A percentile compares a stretch with the other conserved stretches of the same genome.
phyloP scores from a whole-genome alignment of 53 echinoderm and acorn worm genomes.

The Arbacia lixula region DNA sequence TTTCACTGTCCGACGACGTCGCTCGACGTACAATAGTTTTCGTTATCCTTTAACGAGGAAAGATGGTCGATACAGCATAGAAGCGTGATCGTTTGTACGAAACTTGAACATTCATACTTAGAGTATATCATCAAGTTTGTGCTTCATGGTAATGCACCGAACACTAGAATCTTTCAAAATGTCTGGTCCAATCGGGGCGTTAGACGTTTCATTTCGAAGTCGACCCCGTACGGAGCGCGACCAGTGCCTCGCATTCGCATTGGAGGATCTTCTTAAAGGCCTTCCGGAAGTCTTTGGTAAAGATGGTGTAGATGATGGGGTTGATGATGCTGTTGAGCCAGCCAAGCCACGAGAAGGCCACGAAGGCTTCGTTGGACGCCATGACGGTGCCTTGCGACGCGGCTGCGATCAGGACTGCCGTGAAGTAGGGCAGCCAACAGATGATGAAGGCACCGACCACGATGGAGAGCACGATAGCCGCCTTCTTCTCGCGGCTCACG shows the following conservation, averaged over 20 bases:
- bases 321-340: slow-evolving; percentile 50
- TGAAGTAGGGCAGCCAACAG: slow-evolving; percentile 52
- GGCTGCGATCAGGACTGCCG: neutral
- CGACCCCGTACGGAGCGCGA: neutral
- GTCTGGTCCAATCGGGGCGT: too few relatives aligned
- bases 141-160: too few relatives aligned
- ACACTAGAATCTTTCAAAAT: too few relatives aligned
- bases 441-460: slow-evolving; percentile 43
- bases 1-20: too few relatives aligned
- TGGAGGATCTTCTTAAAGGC: slow-evolving; percentile 25
- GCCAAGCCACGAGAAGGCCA: slow-evolving; percentile 40
- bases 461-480: slow-evolving; percentile 35
- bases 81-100: too few relatives aligned
- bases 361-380: neutral
- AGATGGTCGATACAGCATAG: too few relatives aligned
- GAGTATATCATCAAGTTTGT: too few relatives aligned
- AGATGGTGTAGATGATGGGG: slow-evolving; percentile 49
- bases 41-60: too few relatives aligned
- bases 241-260: slow-evolving; percentile 9
- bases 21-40: too few relatives aligned
- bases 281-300: slow-evolving; percentile 30
- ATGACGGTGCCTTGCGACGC: neutral
- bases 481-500: slow-evolving; percentile 40
- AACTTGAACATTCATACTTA: too few relatives aligned
- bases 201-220: neutral